A percentile compares a stretch with the other conserved stretches of the same genome.
Conservation (phyloP, 2,888 invertebrate genomes). For the Lamproptera curius region DNA sequence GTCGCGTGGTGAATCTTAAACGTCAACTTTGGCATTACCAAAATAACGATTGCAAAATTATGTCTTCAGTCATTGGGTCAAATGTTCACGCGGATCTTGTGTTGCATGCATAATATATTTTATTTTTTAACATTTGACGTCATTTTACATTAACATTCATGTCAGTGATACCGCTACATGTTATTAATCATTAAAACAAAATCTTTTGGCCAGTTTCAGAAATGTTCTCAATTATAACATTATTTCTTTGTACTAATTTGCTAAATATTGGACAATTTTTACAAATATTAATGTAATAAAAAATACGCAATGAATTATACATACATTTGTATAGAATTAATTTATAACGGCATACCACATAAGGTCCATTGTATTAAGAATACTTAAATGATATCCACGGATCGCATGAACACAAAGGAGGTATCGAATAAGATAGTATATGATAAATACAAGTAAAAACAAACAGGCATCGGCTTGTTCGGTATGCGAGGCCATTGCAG, state of each 20-base stretch:
- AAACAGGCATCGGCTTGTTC: neutral
- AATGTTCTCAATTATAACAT: too few relatives aligned
- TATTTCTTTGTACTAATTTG: too few relatives aligned
- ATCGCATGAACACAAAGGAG: neutral
- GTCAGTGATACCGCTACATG: too few relatives aligned
- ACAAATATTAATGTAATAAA: too few relatives aligned
- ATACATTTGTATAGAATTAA: neutral
- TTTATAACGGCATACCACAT: neutral
- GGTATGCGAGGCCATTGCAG: constrained; percentile 8
- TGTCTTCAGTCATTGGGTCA: constrained; percentile 34
- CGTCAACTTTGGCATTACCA: constrained; percentile 60
- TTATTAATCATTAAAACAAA: too few relatives aligned
- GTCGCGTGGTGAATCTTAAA: constrained; percentile 34
- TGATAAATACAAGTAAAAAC: neutral
- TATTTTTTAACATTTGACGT: constrained; percentile 13
- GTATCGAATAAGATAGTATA: too few relatives aligned
- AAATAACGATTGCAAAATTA: constrained; percentile 41
- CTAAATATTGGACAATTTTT: too few relatives aligned
- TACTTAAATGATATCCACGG: neutral
- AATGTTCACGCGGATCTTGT: constrained; percentile 31
- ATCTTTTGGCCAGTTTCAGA: too few relatives aligned
- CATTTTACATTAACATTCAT: neutral
- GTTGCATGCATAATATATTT: constrained; percentile 6
- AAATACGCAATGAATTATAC: neutral
- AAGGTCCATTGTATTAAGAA: neutral